Evolutionary conservation across 2,888 invertebrate species (phyloP).

Genomic region (Mechanitis mazaeus): DNA sequence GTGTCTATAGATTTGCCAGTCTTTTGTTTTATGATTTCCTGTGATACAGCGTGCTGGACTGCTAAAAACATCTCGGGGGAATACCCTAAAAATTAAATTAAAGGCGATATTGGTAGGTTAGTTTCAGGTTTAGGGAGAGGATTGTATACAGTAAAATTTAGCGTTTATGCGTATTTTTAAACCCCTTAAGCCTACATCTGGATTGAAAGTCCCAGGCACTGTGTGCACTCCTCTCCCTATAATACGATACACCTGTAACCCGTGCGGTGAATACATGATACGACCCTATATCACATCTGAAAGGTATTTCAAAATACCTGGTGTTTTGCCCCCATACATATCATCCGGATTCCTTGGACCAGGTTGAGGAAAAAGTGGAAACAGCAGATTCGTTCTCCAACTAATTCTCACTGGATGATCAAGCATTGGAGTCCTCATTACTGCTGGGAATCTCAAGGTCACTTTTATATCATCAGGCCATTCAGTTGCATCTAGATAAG

Average conservation of each 20-base stretch:
- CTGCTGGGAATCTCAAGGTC: slow-evolving; percentile 80
- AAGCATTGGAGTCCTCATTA: slow-evolving; percentile 71
- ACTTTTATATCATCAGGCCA: slow-evolving; percentile 75
- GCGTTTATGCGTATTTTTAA: too few species aligned
- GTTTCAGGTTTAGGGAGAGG: too few species aligned
- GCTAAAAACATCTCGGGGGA: slow-evolving; percentile 66
- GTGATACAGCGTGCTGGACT: slow-evolving; percentile 64
- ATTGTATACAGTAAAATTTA: too few species aligned
- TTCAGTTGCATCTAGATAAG: slow-evolving; percentile 46
- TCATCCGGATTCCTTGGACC: slow-evolving; percentile 80
- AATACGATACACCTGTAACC: too few species aligned
- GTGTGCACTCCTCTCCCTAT: too few species aligned
- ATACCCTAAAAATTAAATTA: slow-evolving; percentile 48
- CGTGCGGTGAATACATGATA: too few species aligned
- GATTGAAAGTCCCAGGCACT: too few species aligned
- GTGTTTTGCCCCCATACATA: slow-evolving; percentile 66
- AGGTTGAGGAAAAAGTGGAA: slow-evolving; percentile 79
- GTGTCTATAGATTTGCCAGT: slow-evolving; percentile 51
- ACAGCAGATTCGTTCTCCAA: slow-evolving; percentile 85
- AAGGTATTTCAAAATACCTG: slow-evolving; percentile 65
- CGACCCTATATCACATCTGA: too few species aligned
- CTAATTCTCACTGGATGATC: slow-evolving; percentile 65
- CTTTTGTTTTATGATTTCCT: slow-evolving; percentile 61
- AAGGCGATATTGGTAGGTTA: too few species aligned
- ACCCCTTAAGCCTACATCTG: too few species aligned